phyloP scores from a whole-genome alignment of 2,888 invertebrate genomes.

The Deilephila porcellus region DNA sequence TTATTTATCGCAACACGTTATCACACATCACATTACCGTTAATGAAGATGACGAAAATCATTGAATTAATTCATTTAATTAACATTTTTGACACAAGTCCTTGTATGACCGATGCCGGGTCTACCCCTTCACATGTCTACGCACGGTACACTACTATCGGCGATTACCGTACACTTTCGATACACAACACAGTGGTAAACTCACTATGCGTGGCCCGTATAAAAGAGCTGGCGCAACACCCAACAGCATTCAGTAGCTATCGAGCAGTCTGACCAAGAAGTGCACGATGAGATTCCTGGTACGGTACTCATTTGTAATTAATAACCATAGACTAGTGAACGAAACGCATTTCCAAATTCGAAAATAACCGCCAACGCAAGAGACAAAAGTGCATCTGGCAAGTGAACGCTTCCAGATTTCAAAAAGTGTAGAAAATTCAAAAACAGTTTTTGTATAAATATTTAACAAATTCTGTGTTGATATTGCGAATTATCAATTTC shows the following conservation, averaged over 20 bases:
- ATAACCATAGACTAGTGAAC: constrained; percentile 35
- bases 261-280: constrained; percentile 80
- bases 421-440: neutral
- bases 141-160: constrained; percentile 32
- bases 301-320: constrained; percentile 44
- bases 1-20: constrained; percentile 7
- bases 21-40: neutral
- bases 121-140: constrained; percentile 33
- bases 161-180: constrained; percentile 55
- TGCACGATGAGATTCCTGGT: constrained; percentile 84
- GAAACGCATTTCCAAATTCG: constrained; percentile 33
- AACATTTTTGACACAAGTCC: constrained; percentile 36
- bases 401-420: neutral
- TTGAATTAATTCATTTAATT: constrained; percentile 20
- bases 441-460: no score
- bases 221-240: constrained; percentile 63
- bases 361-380: neutral
- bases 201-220: constrained; percentile 60
- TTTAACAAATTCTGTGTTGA: neutral
- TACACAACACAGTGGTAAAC: constrained; percentile 46
- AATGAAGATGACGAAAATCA: constrained; percentile 3
- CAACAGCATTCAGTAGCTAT: constrained; percentile 80
- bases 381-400: neutral
- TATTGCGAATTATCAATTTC: neutral
- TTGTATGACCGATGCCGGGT: constrained; percentile 28